Base-by-base conservation (phyloP, 2,888 invertebrate species). In the Tinea trinotella region DNA sequence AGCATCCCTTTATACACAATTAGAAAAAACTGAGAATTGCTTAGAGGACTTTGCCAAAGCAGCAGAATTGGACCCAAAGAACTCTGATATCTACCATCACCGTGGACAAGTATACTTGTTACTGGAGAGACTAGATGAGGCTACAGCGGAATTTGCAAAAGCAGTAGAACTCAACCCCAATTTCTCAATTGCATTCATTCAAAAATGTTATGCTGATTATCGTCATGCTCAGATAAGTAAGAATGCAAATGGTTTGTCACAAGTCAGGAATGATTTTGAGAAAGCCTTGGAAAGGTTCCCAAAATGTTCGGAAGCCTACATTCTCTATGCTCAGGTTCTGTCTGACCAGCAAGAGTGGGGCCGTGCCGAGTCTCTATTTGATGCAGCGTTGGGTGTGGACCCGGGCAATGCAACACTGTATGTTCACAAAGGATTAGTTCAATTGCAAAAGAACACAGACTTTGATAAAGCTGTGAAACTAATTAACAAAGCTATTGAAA, bases 61-160 rank as follows among this genome's bases (percentile, higher is more conserved):
- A 24, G 90, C 92, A 40, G 83, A 90, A 63, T 70, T 96, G 50
- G 93, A 95, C 63, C 90, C 95, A 0, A 86, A 92, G 24, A 95
- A 94, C 72, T 90, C 93, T 17, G 98, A 98, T 72, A 91, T 98
- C 54, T 98, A 93, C 74, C 96, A 97, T 72, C 97, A 98, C 68
- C 87, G 97, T 58, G 98, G 97, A 53, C 91, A 98, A 90, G 92
- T 97, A 6, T 90, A 94, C 68, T 83, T 98, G 58, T 77, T 97
- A 50, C 78, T 95, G 66, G 96, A 96, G 56, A 90, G 92, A 61
- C 88, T 95, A 62, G 91, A 92, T 50, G 92, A 93, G 60, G 97
- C 98, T 0, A 88, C 93, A 54, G 73, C 86, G 12, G 95, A 98
- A 75, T 96, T 97, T 77, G 89, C 93, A 52, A 93, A 90, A 67